These are phyloP conservation scores for Seriola aureovittata DNA, from an alignment of 2,113 vertebrate species.

Conservation along the genomic window DNA sequence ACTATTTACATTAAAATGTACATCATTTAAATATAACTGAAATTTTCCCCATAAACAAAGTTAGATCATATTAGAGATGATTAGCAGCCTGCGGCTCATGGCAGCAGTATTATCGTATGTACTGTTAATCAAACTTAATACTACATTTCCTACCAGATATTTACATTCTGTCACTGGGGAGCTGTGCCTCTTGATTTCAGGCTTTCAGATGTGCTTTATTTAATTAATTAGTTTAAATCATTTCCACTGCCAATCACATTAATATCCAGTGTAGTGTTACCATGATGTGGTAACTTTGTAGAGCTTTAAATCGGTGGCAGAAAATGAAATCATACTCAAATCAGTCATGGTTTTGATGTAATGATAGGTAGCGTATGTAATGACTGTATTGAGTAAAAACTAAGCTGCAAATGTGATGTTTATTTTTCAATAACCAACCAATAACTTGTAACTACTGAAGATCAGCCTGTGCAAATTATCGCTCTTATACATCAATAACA, in stretches of 20 bases:
- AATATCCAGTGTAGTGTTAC: not conserved
- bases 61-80: not conserved
- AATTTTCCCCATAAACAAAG: not conserved
- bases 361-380: too few species aligned
- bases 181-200: not conserved
- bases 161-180: not conserved
- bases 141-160: not conserved
- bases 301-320: not conserved
- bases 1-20: not conserved
- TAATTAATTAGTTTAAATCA: not conserved
- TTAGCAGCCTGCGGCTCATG: not conserved
- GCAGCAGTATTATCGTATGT: too few species aligned
- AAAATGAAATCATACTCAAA: too few species aligned
- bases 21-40: not conserved
- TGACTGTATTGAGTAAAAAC: too few species aligned
- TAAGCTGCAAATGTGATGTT: not conserved
- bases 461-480: too few species aligned
- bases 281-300: not conserved
- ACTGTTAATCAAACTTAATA: slow-evolving; percentile 8
- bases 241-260: not conserved
- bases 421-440: not conserved
- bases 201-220: not conserved
- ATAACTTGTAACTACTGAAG: too few species aligned
- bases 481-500: too few species aligned
- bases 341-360: too few species aligned